A percentile compares a stretch with the other conserved stretches of the same genome.
Evolutionary conservation across 2,888 invertebrate genomes (phyloP).

Genomic region (Drosophila tripunctata): DNA sequence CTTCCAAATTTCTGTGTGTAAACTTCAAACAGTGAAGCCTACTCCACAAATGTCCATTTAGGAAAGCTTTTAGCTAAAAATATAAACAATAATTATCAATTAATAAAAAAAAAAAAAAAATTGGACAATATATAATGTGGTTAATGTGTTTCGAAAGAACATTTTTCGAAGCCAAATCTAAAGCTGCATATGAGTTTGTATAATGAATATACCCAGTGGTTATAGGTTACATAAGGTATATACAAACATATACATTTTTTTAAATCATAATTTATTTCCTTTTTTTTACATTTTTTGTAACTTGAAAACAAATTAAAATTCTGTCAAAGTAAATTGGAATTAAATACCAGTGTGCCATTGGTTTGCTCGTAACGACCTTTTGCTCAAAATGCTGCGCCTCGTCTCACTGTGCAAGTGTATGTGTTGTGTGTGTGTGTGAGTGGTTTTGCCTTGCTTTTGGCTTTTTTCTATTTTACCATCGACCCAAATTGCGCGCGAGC

Average conservation of each 20-base stretch:
- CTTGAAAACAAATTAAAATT: not conserved
- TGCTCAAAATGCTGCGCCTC: slow-evolving; percentile 4
- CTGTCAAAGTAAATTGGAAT: not conserved
- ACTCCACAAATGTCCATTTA: too few relatives aligned
- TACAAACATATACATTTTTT: not conserved
- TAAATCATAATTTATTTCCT: not conserved
- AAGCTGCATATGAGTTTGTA: not conserved
- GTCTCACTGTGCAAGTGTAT: slow-evolving; percentile 2
- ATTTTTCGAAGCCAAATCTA: too few relatives aligned
- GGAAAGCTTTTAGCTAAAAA: too few relatives aligned
- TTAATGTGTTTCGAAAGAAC: too few relatives aligned
- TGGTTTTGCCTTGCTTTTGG: slow-evolving; percentile 68
- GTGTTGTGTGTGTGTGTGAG: slow-evolving; percentile 21
- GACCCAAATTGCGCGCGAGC: slow-evolving; percentile 76
- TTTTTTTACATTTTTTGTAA: not conserved
- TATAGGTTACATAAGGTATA: too few relatives aligned
- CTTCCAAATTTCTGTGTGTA: too few relatives aligned
- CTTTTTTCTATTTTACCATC: slow-evolving; percentile 81
- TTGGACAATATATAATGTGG: too few relatives aligned
- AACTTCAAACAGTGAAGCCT: too few relatives aligned
- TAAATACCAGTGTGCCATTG: slow-evolving; percentile 1
- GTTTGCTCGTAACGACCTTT: slow-evolving; percentile 25
- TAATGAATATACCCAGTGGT: too few relatives aligned
- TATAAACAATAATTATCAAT: too few relatives aligned
- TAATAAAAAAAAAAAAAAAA: too few relatives aligned